Evolutionary conservation across 2,113 vertebrate species (phyloP).

Genomic region (Madoqua kirkii): DNA sequence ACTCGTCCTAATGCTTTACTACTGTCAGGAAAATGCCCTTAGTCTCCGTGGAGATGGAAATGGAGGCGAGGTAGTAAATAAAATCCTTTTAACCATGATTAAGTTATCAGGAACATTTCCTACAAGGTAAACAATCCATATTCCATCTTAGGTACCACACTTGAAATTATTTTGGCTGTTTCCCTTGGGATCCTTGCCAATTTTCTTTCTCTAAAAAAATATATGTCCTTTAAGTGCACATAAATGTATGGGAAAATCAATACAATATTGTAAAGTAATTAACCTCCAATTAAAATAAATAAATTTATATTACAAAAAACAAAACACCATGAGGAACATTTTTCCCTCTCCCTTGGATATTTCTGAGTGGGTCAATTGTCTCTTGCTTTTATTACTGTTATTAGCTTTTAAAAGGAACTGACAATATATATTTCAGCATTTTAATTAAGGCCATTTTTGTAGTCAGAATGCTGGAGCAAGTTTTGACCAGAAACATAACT

Average conservation of each 20-base stretch:
- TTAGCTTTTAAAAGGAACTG: background rate
- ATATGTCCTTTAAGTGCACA: background rate
- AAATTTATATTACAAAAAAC: too few species aligned
- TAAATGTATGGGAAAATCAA: background rate
- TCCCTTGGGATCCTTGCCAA: background rate
- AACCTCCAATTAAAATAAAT: too few species aligned
- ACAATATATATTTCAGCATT: background rate
- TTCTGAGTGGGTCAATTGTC: background rate
- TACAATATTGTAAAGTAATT: too few species aligned
- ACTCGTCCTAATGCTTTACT: background rate
- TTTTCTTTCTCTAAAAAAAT: slow-evolving; percentile 17
- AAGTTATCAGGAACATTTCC: background rate
- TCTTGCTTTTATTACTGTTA: slow-evolving; percentile 19
- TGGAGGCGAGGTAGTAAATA: slow-evolving; percentile 9
- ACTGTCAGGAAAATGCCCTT: background rate
- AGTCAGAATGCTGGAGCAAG: background rate
- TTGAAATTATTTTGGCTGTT: slow-evolving; percentile 26
- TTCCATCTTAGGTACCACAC: background rate
- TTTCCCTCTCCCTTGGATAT: background rate
- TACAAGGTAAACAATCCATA: slow-evolving; percentile 21
- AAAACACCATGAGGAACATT: background rate
- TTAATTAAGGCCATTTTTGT: slow-evolving; percentile 31
- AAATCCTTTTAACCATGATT: slow-evolving; percentile 7
- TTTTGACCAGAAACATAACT: background rate
- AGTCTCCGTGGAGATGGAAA: background rate